Evolutionary conservation across 2,888 invertebrate species (phyloP).

Genomic region (Cosmia pyralina): DNA sequence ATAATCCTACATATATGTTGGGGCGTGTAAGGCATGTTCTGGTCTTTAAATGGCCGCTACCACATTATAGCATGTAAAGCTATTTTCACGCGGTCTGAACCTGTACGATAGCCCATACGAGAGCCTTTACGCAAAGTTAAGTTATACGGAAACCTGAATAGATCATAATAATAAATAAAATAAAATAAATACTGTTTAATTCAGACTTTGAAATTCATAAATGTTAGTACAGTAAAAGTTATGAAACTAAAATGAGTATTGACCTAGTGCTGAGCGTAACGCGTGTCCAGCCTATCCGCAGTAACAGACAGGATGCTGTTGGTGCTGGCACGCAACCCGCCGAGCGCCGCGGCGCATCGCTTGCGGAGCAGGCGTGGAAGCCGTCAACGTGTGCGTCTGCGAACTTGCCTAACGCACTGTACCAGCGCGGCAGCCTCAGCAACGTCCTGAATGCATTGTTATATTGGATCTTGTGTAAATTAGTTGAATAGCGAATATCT

Average conservation of each 20-base stretch:
- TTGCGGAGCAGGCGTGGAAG: too few relatives aligned
- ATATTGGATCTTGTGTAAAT: too few relatives aligned
- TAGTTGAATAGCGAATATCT: background rate
- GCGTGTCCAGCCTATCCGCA: too few relatives aligned
- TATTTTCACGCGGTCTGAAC: too few relatives aligned
- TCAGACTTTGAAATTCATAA: too few relatives aligned
- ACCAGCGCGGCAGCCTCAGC: background rate
- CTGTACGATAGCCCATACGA: background rate
- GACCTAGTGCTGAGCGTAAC: too few relatives aligned
- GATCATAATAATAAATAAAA: background rate
- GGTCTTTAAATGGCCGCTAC: background rate
- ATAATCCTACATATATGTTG: too few relatives aligned
- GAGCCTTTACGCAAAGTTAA: background rate
- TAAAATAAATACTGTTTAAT: too few relatives aligned
- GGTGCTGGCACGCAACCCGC: background rate
- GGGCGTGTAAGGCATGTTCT: background rate
- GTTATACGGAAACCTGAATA: background rate
- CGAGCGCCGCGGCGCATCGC: background rate
- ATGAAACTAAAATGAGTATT: too few relatives aligned
- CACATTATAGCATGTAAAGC: background rate
- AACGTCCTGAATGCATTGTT: background rate
- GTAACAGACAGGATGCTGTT: background rate
- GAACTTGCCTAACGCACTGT: too few relatives aligned
- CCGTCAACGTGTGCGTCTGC: too few relatives aligned
- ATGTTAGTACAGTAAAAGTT: too few relatives aligned